phyloP scores from a whole-genome alignment of 2,797 vertebrate genomes.

The Staurois parvus region DNA sequence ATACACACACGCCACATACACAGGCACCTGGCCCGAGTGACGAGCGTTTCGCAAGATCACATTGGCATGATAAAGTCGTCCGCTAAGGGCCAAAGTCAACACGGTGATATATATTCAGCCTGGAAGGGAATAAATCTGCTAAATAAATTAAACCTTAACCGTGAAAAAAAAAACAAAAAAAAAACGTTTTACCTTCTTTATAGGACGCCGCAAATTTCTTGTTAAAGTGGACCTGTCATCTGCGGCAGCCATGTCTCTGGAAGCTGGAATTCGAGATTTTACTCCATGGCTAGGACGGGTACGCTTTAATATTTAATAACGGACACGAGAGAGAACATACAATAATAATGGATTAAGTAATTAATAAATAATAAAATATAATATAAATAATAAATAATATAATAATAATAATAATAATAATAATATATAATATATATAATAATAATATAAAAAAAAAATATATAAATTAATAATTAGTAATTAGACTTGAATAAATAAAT shows the following conservation, averaged over 20 bases:
- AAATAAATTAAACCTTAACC: not conserved
- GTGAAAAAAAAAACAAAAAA: not conserved
- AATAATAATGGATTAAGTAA: too few species aligned
- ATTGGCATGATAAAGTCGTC: not conserved
- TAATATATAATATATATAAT: too few species aligned
- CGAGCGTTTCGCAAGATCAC: not conserved
- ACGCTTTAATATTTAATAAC: too few species aligned
- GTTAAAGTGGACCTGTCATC: not conserved
- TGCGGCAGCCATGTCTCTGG: not conserved
- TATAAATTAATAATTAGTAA: too few species aligned
- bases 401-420: too few species aligned
- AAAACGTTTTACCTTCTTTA: not conserved
- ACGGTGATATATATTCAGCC: not conserved
- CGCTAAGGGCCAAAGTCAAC: slow-evolving; percentile 21
- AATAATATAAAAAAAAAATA: too few species aligned
- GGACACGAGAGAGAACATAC: too few species aligned
- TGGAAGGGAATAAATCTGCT: not conserved
- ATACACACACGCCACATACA: not conserved
- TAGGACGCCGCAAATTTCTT: not conserved
- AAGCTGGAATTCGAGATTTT: too few species aligned
- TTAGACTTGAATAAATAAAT: too few species aligned
- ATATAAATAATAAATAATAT: too few species aligned
- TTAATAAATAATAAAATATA: too few species aligned
- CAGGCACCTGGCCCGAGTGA: not conserved
- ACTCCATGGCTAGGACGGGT: too few species aligned